Evolutionary conservation across 2,888 invertebrate species (phyloP).

Genomic region (Macrosoma leucophasiata): DNA sequence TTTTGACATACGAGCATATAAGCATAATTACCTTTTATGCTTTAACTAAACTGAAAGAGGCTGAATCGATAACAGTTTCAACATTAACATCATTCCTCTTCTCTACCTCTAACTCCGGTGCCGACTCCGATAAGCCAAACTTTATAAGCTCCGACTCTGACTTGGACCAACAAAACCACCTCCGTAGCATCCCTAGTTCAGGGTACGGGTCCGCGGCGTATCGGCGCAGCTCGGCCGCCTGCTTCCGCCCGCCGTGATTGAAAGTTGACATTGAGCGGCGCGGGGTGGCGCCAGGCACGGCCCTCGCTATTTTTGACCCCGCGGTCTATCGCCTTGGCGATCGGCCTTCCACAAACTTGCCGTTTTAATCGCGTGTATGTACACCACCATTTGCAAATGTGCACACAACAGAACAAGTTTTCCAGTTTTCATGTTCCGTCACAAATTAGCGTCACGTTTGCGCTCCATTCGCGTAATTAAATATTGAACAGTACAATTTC

Average conservation of each 20-base stretch:
- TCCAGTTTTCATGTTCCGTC: constrained; percentile 41
- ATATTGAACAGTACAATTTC: constrained; percentile 32
- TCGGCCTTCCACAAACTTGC: constrained; percentile 67
- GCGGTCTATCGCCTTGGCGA: constrained; percentile 68
- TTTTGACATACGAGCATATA: no score
- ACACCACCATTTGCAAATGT: constrained; percentile 55
- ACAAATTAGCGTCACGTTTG: constrained; percentile 46
- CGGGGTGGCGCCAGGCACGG: constrained; percentile 71
- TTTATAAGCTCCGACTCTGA: constrained; percentile 43
- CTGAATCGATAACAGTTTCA: no score
- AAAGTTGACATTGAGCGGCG: constrained; percentile 67
- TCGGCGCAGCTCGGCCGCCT: constrained; percentile 53
- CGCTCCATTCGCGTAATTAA: constrained; percentile 38
- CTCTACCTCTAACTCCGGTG: constrained; percentile 4
- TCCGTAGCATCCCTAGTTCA: no score
- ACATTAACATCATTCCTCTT: no score
- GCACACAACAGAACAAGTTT: constrained; percentile 39
- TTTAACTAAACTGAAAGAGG: no score
- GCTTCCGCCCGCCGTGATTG: constrained; percentile 67
- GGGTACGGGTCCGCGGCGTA: constrained; percentile 35
- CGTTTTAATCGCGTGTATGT: constrained; percentile 59
- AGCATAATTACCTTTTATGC: no score
- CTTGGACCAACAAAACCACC: no score
- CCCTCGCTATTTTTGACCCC: constrained; percentile 68
- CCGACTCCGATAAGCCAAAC: constrained; percentile 21